Percentiles rank a stretch among this genome's conserved stretches.
Conservation (phyloP, 2,797 vertebrate genomes). For the Platalea minor region DNA sequence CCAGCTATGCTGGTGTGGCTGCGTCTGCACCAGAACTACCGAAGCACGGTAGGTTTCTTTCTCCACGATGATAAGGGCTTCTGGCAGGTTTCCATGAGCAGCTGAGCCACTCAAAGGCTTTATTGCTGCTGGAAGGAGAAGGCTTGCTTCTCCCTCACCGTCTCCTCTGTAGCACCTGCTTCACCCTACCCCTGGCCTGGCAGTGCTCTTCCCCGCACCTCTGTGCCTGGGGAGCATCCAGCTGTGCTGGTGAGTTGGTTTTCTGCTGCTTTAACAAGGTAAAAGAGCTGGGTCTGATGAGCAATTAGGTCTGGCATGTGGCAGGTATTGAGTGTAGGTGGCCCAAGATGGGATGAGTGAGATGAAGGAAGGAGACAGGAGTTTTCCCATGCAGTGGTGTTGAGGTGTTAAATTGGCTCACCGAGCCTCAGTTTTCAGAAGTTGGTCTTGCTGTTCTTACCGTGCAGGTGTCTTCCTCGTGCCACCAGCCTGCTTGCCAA, state of each 20-base stretch:
- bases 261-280: background rate
- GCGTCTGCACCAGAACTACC: background rate
- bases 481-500: background rate
- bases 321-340: background rate
- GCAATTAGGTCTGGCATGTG: accelerated
- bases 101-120: background rate
- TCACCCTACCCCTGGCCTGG: background rate
- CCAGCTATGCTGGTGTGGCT: background rate
- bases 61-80: background rate
- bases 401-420: background rate
- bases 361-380: background rate
- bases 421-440: background rate
- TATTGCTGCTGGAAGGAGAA: background rate
- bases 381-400: background rate
- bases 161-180: background rate
- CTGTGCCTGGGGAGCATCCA: background rate
- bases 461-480: background rate
- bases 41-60: background rate
- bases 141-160: background rate
- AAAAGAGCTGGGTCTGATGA: background rate
- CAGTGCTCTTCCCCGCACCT: background rate
- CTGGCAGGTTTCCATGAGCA: background rate
- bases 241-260: background rate
- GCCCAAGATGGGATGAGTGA: background rate
- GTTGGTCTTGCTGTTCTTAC: background rate